These are phyloP conservation scores for Ectemnius continuus DNA, from an alignment of 2,888 invertebrate genomes.

Conservation along the genomic window DNA sequence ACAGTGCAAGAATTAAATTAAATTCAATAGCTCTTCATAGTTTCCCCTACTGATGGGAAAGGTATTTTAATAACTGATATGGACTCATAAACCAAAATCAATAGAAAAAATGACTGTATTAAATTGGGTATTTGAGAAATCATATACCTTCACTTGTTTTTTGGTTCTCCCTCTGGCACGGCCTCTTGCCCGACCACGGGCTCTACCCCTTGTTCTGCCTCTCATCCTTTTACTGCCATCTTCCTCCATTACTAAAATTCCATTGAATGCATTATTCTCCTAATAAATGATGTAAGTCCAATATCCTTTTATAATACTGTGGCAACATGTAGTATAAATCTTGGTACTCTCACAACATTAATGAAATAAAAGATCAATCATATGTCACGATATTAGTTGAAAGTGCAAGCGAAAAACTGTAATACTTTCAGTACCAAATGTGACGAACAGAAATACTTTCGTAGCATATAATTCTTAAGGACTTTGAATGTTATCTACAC, in stretches of 20 bases:
- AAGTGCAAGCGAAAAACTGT: too few relatives aligned
- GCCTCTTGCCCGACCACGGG: constrained; percentile 87
- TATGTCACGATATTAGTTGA: too few relatives aligned
- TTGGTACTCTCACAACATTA: too few relatives aligned
- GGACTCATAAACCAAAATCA: constrained; percentile 3
- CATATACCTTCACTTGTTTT: constrained; percentile 83
- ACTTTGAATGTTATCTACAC: constrained; percentile 11
- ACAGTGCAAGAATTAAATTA: too few relatives aligned
- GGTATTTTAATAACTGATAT: too few relatives aligned
- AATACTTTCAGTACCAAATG: too few relatives aligned
- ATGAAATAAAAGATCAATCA: too few relatives aligned
- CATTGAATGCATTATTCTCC: constrained; percentile 14
- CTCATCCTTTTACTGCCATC: constrained; percentile 82
- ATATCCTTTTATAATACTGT: too few relatives aligned
- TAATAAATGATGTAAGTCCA: constrained; percentile 5
- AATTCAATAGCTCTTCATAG: too few relatives aligned
- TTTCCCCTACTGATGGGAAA: too few relatives aligned
- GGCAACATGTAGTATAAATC: too few relatives aligned
- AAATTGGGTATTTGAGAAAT: neutral
- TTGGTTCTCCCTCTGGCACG: constrained; percentile 85
- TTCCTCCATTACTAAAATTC: constrained; percentile 76
- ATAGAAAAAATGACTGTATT: neutral
- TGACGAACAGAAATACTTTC: too few relatives aligned
- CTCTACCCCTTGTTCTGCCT: constrained; percentile 88
- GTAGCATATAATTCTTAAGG: neutral